Conservation (phyloP, 2,113 vertebrate species). For the Neodon shergylaensis region DNA sequence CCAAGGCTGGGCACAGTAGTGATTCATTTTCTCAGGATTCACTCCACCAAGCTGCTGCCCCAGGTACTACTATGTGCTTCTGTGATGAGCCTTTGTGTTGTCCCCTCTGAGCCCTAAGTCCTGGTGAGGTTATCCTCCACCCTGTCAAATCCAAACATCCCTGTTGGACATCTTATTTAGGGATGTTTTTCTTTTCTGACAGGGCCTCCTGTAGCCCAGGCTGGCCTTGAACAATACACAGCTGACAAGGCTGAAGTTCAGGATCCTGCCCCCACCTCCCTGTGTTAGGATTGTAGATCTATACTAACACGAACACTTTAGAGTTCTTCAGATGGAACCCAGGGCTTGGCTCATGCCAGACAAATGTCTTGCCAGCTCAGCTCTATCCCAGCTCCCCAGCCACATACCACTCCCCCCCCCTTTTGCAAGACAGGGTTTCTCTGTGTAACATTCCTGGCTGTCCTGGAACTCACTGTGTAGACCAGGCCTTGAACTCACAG, state of each 20-base stretch:
- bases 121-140: background rate
- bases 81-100: no score
- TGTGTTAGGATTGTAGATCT: background rate
- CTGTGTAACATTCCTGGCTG: no score
- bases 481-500: no score
- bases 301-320: background rate
- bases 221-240: background rate
- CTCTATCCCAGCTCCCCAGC: background rate
- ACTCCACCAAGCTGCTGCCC: background rate
- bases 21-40: background rate
- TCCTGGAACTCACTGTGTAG: no score
- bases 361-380: background rate
- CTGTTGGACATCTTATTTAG: background rate
- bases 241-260: no score
- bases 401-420: no score
- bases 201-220: background rate
- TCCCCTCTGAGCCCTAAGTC: no score
- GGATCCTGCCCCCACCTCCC: background rate
- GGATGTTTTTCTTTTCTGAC: background rate
- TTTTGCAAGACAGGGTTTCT: no score
- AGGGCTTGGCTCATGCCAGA: background rate
- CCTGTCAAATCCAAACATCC: background rate
- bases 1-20: fast-evolving
- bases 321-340: background rate
- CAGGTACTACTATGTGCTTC: background rate